Evolutionary conservation across 2,888 invertebrate species (phyloP).

Genomic region (Cryptophagus acutangulus): DNA sequence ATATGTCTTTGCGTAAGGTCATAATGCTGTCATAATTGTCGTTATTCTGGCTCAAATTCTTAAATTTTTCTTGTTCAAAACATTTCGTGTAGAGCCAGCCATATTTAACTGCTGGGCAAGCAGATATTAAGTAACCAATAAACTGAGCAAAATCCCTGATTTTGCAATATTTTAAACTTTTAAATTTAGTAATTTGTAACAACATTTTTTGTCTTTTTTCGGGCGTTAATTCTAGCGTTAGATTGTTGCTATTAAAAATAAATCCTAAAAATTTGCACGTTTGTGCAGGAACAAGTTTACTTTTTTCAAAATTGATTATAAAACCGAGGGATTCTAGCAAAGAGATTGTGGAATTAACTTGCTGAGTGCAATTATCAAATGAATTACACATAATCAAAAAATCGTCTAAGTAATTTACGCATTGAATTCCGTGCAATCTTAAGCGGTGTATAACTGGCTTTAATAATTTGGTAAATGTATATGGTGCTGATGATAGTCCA

Average conservation of each 20-base stretch:
- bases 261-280: constrained; percentile 6
- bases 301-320: too few relatives aligned
- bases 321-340: too few relatives aligned
- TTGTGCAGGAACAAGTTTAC: too few relatives aligned
- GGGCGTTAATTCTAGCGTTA: too few relatives aligned
- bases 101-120: constrained; percentile 12
- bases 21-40: constrained; percentile 8
- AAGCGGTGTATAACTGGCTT: constrained; percentile 3
- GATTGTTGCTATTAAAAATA: not conserved
- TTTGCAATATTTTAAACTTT: too few relatives aligned
- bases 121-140: constrained; percentile 7
- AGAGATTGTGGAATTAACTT: too few relatives aligned
- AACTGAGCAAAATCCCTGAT: constrained; percentile 6
- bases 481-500: constrained; percentile 7
- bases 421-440: not conserved
- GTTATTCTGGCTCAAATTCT: constrained; percentile 2
- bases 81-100: constrained; percentile 11
- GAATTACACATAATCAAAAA: constrained; percentile 5
- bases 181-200: too few relatives aligned
- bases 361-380: constrained; percentile 1
- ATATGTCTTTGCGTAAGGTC: not conserved
- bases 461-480: constrained; percentile 7
- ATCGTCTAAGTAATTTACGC: constrained; percentile 10
- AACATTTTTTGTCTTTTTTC: too few relatives aligned
- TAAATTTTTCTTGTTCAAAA: constrained; percentile 10